phyloP scores from a whole-genome alignment of 2,113 vertebrate species.

The Campylorhamphus procurvoides region DNA sequence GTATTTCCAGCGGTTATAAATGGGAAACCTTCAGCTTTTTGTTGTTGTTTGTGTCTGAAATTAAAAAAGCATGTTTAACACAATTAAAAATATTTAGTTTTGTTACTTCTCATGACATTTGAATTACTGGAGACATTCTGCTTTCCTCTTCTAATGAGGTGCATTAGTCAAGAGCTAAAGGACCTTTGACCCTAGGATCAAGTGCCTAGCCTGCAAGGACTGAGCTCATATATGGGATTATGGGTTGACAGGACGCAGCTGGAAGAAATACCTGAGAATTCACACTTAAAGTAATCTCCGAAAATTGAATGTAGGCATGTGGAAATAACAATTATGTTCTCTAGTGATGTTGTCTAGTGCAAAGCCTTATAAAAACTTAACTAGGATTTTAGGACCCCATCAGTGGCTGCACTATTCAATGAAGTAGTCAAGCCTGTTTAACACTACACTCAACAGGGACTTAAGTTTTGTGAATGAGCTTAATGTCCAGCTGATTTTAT shows the following conservation, averaged over 20 bases:
- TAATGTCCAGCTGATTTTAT: slow-evolving; percentile 60
- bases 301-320: slow-evolving; percentile 71
- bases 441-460: slow-evolving; percentile 26
- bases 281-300: slow-evolving; percentile 74
- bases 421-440: slow-evolving; percentile 46
- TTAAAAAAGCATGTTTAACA: slow-evolving; percentile 27
- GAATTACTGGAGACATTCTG: slow-evolving; percentile 53
- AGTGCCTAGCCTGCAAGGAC: slow-evolving; percentile 71
- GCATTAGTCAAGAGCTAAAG: slow-evolving; percentile 73
- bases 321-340: slow-evolving; percentile 68
- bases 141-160: slow-evolving; percentile 74
- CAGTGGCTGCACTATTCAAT: slow-evolving; percentile 11
- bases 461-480: slow-evolving; percentile 56
- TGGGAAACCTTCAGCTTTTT: not conserved
- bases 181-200: slow-evolving; percentile 77
- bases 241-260: slow-evolving; percentile 77
- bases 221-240: slow-evolving; percentile 72
- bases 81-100: slow-evolving; percentile 54
- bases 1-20: not conserved
- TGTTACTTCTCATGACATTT: slow-evolving; percentile 53
- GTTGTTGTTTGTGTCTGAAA: not conserved
- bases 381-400: slow-evolving; percentile 35
- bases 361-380: slow-evolving; percentile 69
- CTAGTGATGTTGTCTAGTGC: slow-evolving; percentile 65
- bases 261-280: slow-evolving; percentile 77